phyloP scores from a whole-genome alignment of 1,140 invertebrate genomes.

The Drosophila pseudoobscura region DNA sequence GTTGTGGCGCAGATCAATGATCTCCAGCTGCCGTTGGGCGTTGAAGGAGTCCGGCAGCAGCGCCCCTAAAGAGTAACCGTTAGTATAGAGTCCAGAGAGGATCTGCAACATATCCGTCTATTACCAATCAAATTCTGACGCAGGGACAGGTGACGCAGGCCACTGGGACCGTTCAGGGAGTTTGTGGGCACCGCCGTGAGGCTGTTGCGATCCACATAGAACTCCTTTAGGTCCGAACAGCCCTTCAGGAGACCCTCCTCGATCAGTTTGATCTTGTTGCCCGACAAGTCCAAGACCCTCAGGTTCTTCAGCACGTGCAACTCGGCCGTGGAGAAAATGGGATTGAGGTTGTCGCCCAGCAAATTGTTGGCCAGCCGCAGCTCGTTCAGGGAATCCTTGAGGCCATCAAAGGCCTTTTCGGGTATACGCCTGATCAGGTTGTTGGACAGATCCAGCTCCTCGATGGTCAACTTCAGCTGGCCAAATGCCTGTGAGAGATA shows the following conservation, averaged over 20 bases:
- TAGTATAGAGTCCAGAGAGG: not conserved
- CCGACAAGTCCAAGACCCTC: conserved; percentile 90
- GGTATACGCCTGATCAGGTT: conserved; percentile 92
- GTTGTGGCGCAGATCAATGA: conserved; percentile 91
- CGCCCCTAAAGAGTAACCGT: conserved; percentile 83
- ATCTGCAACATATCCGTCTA: not conserved
- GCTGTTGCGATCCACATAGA: conserved; percentile 92
- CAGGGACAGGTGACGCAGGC: conserved; percentile 89
- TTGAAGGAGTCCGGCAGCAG: conserved; percentile 88
- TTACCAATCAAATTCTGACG: conserved; percentile 92
- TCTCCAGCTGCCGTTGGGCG: conserved; percentile 87
- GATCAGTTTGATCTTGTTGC: conserved; percentile 90
- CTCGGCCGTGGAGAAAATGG: conserved; percentile 93
- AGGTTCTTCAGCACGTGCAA: conserved; percentile 90
- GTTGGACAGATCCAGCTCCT: conserved; percentile 91
- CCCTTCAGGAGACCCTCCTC: conserved; percentile 94
- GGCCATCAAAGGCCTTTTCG: conserved; percentile 88
- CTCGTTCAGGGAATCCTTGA: conserved; percentile 87
- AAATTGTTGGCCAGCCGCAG: conserved; percentile 91
- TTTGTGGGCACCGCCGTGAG: conserved; percentile 87
- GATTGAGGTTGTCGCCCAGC: conserved; percentile 94
- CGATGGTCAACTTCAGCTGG: conserved; percentile 87
- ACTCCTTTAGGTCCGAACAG: conserved; percentile 89
- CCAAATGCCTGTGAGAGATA: conserved; percentile 84
- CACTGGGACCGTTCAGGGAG: conserved; percentile 90